Evolutionary conservation across 1,140 invertebrate genomes (phyloP).

Genomic region (Nephila pilipes): DNA sequence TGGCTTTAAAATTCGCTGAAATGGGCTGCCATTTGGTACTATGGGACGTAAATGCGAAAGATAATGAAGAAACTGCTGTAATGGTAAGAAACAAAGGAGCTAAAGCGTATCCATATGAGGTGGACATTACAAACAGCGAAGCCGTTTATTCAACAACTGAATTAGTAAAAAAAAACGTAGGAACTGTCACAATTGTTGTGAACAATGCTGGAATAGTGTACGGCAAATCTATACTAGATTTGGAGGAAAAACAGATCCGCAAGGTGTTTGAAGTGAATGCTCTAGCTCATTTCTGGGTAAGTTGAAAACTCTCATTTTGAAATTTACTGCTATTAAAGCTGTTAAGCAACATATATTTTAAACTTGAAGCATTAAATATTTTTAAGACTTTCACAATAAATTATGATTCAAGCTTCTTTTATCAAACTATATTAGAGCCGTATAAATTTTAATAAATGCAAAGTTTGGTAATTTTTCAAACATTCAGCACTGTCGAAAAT

Average conservation of each 20-base stretch:
- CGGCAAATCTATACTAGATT: constrained; percentile 90
- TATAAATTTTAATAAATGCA: too few species aligned
- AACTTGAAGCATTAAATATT: too few species aligned
- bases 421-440: too few species aligned
- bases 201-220: constrained; percentile 97
- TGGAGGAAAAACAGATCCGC: constrained; percentile 86
- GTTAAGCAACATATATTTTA: too few species aligned
- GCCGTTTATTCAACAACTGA: constrained; percentile 91
- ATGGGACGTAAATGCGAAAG: constrained; percentile 94
- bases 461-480: too few species aligned
- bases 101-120: constrained; percentile 84
- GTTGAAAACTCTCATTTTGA: constrained; percentile 59
- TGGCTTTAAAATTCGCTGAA: constrained; percentile 85
- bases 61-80: constrained; percentile 89
- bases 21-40: constrained; percentile 90
- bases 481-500: too few species aligned
- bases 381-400: too few species aligned
- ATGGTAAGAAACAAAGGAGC: constrained; percentile 86
- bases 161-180: constrained; percentile 90
- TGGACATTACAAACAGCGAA: constrained; percentile 90
- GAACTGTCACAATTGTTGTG: constrained; percentile 93
- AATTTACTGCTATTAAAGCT: not conserved
- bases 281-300: constrained; percentile 86
- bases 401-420: too few species aligned
- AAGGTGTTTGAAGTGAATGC: constrained; percentile 86